Conservation (phyloP, 1,140 invertebrate species). For the Nasonia longicornis region DNA sequence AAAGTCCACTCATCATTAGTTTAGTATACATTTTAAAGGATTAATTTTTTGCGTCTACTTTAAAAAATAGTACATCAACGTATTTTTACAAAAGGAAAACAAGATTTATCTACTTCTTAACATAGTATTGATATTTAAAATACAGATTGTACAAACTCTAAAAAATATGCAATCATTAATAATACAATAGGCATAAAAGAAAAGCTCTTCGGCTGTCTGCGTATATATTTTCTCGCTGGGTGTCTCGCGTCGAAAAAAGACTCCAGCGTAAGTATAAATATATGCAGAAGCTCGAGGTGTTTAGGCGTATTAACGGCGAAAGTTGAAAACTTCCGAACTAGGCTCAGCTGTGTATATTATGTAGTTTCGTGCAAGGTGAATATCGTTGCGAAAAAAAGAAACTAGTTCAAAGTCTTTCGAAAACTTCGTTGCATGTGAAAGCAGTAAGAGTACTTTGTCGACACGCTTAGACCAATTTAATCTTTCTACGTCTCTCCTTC, state of each 20-base stretch:
- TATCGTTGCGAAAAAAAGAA: neutral
- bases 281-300: neutral
- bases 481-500: neutral
- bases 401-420: slow-evolving; percentile 32
- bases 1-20: too few species aligned
- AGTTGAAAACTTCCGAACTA: slow-evolving; percentile 17
- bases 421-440: neutral
- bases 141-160: too few species aligned
- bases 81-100: too few species aligned
- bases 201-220: neutral
- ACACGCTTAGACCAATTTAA: neutral
- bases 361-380: neutral
- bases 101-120: too few species aligned
- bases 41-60: too few species aligned
- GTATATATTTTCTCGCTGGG: neutral
- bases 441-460: neutral
- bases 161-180: neutral
- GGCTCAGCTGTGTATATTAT: neutral
- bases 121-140: too few species aligned
- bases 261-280: neutral
- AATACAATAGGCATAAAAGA: neutral
- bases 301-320: slow-evolving; percentile 5
- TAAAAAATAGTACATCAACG: too few species aligned
- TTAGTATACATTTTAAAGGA: too few species aligned
- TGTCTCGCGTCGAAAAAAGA: neutral